A percentile compares a stretch with the other conserved stretches of the same genome.
Conservation (phyloP, 2,113 vertebrate species). For the Crotalus horridus region DNA sequence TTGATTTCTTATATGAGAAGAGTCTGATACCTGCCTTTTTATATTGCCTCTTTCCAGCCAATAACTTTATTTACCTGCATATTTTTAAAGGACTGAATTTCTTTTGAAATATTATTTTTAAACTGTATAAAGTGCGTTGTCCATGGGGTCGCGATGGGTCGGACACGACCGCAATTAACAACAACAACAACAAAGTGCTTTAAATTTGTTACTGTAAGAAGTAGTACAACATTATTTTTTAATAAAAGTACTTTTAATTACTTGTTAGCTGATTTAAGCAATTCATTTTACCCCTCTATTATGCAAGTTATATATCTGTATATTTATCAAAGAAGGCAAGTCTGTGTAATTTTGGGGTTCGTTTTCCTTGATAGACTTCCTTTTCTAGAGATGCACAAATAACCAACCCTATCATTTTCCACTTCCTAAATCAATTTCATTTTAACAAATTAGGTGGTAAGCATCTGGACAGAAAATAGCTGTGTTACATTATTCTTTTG, state of each 20-base stretch:
- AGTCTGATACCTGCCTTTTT: neutral
- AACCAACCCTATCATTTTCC: neutral
- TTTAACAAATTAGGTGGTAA: neutral
- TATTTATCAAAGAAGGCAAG: neutral
- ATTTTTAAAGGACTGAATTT: neutral
- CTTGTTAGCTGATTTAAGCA: neutral
- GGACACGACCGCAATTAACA: no score
- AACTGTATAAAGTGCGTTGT: neutral
- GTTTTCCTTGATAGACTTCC: neutral
- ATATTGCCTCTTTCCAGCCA: neutral
- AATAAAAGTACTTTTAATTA: neutral
- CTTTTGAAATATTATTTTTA: neutral
- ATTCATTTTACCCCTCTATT: neutral
- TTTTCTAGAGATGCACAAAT: neutral
- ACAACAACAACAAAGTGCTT: no score
- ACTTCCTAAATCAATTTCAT: neutral
- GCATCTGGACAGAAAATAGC: neutral
- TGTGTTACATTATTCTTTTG: neutral
- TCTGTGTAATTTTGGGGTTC: no score
- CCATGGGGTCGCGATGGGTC: no score
- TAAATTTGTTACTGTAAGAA: neutral
- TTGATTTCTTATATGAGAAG: neutral
- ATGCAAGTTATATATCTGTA: neutral
- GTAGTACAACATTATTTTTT: neutral
- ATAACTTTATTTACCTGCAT: neutral